A percentile compares a stretch with the other conserved stretches of the same genome.
Evolutionary conservation across 1,140 invertebrate species (phyloP).

Genomic region (Sycobia sp.): DNA sequence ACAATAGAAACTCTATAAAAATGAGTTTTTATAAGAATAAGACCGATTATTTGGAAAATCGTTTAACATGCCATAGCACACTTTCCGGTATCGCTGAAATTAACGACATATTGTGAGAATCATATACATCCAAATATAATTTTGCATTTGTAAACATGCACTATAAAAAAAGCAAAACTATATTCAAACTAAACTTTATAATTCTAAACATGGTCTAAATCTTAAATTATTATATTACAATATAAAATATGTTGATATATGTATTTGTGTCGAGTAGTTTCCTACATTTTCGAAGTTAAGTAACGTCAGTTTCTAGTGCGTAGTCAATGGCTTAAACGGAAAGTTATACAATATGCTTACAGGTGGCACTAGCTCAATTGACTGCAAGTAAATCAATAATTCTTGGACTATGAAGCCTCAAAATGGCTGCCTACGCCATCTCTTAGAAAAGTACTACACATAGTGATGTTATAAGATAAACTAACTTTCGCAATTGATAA

Average conservation of each 20-base stretch:
- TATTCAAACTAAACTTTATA: too few species aligned
- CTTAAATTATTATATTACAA: too few species aligned
- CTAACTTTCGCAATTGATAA: conserved; percentile 12
- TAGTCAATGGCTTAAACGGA: neutral
- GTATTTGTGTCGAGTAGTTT: conserved; percentile 13
- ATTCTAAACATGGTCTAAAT: too few species aligned
- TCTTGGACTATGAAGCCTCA: conserved; percentile 26
- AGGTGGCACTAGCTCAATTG: conserved; percentile 49
- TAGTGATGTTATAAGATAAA: conserved; percentile 5
- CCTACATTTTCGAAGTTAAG: conserved; percentile 38
- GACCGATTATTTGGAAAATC: too few species aligned
- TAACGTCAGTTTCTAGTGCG: neutral
- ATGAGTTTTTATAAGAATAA: too few species aligned
- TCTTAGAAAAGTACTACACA: conserved; percentile 43
- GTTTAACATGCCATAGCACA: too few species aligned
- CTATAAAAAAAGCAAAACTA: too few species aligned
- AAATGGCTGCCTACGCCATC: conserved; percentile 55
- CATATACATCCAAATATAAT: too few species aligned
- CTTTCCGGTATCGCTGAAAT: too few species aligned
- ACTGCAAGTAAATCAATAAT: conserved; percentile 49
- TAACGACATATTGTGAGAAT: too few species aligned
- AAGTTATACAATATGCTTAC: conserved; percentile 36
- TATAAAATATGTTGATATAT: neutral
- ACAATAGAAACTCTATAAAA: too few species aligned
- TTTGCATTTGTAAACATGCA: too few species aligned